Base-by-base conservation (phyloP, 2,797 vertebrate species). In the Neosilurus mollespiculum region DNA sequence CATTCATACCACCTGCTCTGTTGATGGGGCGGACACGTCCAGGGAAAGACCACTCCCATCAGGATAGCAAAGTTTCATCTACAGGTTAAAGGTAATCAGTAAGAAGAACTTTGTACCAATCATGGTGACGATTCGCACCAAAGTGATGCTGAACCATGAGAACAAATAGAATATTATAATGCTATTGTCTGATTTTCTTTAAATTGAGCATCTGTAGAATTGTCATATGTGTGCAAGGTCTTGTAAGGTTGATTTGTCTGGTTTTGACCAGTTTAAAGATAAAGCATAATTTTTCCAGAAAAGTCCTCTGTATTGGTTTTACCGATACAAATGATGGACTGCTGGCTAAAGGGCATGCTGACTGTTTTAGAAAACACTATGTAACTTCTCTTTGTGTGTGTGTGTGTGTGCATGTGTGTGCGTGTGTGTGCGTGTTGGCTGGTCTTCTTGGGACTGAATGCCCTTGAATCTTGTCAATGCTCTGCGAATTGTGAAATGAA, bases 401-500 rank as follows among this genome's bases (percentile, higher is more conserved):
- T 83, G 51, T 79, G 24, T 69, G 78, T 81, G 66, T 84, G 64
- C 54, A 64, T 54, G 78, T 86, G 81, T 83, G 67, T 62, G 54
- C 53, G 70, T 80, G 61, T 82, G 69, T 51, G 78, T 83, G 65
- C 78, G 69, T 81, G 78, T 64, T 59, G 77, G 62, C 4, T 51
- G 80, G 81, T 73, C 24, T 67, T 58, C 53, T 80, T 64, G 56
- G 85, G 81, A 71, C 78, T n/a, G 20, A 86, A 86, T 83, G 84
- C 87, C 84, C 82, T 85, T 81, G 80, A 84, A 88, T 85, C 85
- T 49, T 49, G 83, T 83, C 84, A 85, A 86, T 86, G 86, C 78
- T 83, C 88, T 85, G 61, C 75, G 88, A 87, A 84, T 85, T 89
- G 87, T 89, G 86, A 89, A 89, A 89, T 89, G 85, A 89, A 87